Evolutionary conservation across 1,140 invertebrate species (phyloP), one percentile per base, ranked within the genome.

Genomic region (Ruditapes philippinarum): DNA sequence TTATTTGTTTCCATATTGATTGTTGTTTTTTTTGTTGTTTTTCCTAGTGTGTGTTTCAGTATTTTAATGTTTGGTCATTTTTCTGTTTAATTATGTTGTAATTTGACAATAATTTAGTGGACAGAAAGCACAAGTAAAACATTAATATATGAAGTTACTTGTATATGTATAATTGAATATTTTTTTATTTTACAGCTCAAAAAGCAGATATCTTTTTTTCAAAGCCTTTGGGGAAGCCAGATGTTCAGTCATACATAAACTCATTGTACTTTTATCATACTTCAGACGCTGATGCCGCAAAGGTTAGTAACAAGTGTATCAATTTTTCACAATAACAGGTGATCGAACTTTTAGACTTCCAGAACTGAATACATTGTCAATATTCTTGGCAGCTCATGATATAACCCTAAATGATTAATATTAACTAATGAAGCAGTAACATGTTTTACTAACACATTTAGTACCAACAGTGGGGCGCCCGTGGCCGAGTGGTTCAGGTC

Each of bases 191-290:
- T 73, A 38, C 68, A 73, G 68, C 5, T 40, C 68, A 19, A 28
- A 19, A 19, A 73, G 38, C 31, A 17, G 68, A 73, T n/a, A 31
- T 73, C 14, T 31, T 73, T 33, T 31, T 73, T 28, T 36, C 36
- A 5, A 28, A 31, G 7, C 7, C 68, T 9, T 31, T 73, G 38
- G 36, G n/a, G 68, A 33, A 73, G 17, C 68, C 31, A 73, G 33
- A 36, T 73, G 68, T 73, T 33, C 68, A 73, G 28, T 14, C 14
- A n/a, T 73, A 73, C 33, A 31, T 73, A 33, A 19, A 7, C 36
- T 19, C 68, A 73, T 73, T 73, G 38, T 7, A 73, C 3, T 73
- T 73, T 36, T 36, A 73, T 73, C 17, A 73, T 62, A n/a, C 57
- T 62, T 28, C 17, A 73, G 68, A 73, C 4, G 28, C 68, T 40